These are phyloP conservation scores for Napeogenes sylphis DNA, from an alignment of 2,888 invertebrate genomes.

Conservation along the genomic window DNA sequence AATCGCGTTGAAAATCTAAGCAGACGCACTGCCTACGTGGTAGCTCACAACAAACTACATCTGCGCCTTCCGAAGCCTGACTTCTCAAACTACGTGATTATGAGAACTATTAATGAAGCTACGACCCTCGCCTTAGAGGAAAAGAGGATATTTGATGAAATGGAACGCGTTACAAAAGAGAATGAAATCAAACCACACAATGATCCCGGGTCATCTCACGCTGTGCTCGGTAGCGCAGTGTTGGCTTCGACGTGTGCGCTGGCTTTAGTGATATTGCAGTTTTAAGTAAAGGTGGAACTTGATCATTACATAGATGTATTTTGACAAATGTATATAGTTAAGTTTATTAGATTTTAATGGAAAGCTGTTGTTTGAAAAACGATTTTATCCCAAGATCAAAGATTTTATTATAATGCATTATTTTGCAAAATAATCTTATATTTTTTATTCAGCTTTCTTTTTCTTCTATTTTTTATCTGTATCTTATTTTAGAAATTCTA, in stretches of 20 bases:
- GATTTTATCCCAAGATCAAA: no score
- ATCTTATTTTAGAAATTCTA: no score
- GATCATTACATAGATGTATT: neutral
- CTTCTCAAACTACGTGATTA: constrained; percentile 80
- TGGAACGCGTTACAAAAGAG: constrained; percentile 59
- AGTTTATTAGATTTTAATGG: no score
- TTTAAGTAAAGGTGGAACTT: neutral
- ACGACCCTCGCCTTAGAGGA: constrained; percentile 76
- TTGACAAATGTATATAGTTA: neutral
- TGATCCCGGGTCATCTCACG: constrained; percentile 34
- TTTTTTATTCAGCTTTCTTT: no score
- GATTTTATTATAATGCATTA: no score
- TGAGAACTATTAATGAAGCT: constrained; percentile 84
- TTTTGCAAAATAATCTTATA: no score
- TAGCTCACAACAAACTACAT: constrained; percentile 49
- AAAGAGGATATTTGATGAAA: constrained; percentile 70
- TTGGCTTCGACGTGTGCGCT: constrained; percentile 21
- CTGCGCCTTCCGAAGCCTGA: constrained; percentile 54
- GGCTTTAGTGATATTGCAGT: neutral
- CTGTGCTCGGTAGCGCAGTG: constrained; percentile 18
- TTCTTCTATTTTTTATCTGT: no score
- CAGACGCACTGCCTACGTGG: constrained; percentile 53
- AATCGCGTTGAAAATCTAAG: constrained; percentile 42
- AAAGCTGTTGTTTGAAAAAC: no score
- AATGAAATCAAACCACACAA: constrained; percentile 71